Conservation (phyloP, 2,888 invertebrate genomes). For the Chrysolina americana region DNA sequence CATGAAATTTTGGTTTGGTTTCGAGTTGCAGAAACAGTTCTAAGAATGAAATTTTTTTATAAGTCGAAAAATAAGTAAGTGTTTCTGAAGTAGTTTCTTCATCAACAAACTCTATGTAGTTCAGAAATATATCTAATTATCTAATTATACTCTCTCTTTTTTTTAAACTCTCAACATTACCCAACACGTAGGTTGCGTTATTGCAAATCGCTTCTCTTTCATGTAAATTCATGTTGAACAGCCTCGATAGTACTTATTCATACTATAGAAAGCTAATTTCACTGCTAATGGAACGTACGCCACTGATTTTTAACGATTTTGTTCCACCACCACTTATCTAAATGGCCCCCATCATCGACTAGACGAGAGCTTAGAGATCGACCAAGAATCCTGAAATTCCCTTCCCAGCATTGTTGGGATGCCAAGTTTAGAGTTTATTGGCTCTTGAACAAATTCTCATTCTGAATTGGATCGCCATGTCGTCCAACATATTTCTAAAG, state of each 20-base stretch:
- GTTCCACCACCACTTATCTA: constrained; percentile 55
- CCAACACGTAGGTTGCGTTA: too few species aligned
- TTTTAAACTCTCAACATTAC: too few species aligned
- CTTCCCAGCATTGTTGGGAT: constrained; percentile 20
- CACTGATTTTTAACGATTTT: constrained; percentile 20
- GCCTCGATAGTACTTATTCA: background rate
- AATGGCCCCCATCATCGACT: constrained; percentile 53
- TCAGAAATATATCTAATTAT: too few species aligned
- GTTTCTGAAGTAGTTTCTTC: too few species aligned
- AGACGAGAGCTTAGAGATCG: constrained; percentile 22
- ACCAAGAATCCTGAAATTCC: constrained; percentile 18
- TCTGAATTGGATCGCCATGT: background rate
- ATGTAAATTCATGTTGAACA: too few species aligned
- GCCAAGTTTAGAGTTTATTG: constrained; percentile 11
- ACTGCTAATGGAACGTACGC: background rate
- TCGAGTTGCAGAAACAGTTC: too few species aligned
- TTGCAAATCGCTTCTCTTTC: too few species aligned
- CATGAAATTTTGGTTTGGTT: too few species aligned
- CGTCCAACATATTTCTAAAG: background rate
- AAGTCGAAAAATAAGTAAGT: too few species aligned
- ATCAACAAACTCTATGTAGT: too few species aligned
- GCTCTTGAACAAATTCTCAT: background rate
- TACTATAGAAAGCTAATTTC: background rate
- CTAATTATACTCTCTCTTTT: too few species aligned
- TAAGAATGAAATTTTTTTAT: too few species aligned